phyloP scores from a whole-genome alignment of 2,888 invertebrate genomes.

The Conus canariensis region DNA sequence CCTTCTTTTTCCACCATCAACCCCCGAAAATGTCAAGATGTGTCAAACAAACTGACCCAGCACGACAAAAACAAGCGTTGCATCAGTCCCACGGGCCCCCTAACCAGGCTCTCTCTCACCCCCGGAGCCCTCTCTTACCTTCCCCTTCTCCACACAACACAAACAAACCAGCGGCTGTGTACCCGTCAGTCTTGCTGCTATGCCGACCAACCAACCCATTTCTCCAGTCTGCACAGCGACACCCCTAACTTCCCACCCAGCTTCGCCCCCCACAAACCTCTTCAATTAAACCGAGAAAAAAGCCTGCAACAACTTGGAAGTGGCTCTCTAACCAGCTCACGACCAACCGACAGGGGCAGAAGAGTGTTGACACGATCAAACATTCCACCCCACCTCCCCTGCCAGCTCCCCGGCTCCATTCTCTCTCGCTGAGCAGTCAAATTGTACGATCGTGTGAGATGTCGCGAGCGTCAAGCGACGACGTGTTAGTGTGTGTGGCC shows the following conservation, averaged over 20 bases:
- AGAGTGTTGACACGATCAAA: not conserved
- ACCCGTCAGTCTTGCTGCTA: no score
- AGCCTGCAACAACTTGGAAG: not conserved
- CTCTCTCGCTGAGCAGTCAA: not conserved
- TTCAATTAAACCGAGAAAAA: not conserved
- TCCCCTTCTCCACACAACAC: not conserved
- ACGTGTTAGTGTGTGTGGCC: no score
- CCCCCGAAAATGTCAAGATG: no score
- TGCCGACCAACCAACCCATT: not conserved
- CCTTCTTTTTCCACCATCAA: no score
- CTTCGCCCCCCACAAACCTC: not conserved
- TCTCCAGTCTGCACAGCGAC: no score
- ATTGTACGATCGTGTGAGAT: conserved; percentile 1
- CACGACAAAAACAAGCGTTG: not conserved
- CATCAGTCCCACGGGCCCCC: not conserved
- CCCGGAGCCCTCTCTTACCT: not conserved
- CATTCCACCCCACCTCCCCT: not conserved
- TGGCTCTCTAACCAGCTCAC: not conserved
- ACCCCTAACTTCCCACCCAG: not conserved
- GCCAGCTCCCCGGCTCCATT: not conserved
- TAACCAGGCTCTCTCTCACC: not conserved
- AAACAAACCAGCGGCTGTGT: not conserved
- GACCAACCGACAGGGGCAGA: not conserved
- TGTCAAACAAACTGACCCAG: no score
- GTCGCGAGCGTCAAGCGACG: not conserved